A percentile compares a stretch with the other conserved stretches of the same genome.
These are phyloP conservation scores for Cololabis saira DNA, from an alignment of 2,113 vertebrate genomes.

Conservation along the genomic window DNA sequence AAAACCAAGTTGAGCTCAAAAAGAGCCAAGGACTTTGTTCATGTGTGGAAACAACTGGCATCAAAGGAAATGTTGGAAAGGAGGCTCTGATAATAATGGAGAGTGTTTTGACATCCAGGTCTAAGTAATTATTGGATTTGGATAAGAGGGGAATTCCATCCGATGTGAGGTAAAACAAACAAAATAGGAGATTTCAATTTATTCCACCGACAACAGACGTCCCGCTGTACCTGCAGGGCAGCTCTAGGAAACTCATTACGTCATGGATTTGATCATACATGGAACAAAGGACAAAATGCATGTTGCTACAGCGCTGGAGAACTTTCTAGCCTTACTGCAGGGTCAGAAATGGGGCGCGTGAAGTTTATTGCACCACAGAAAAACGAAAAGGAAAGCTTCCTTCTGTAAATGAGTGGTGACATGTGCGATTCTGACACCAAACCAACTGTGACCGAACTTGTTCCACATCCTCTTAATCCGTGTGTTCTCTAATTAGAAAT, in stretches of 20 bases:
- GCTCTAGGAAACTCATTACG: slow-evolving; percentile 59
- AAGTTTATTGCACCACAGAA: slow-evolving; percentile 1
- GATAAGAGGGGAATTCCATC: slow-evolving; percentile 79
- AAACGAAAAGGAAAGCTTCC: background rate
- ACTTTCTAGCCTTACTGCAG: slow-evolving; percentile 27
- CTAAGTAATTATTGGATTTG: slow-evolving; percentile 81
- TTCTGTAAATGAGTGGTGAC: background rate
- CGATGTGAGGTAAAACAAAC: slow-evolving; percentile 67
- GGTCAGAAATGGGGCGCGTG: slow-evolving; percentile 56
- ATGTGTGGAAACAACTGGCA: slow-evolving; percentile 52
- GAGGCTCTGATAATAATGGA: slow-evolving; percentile 62
- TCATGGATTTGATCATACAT: slow-evolving; percentile 66
- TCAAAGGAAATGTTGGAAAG: slow-evolving; percentile 57
- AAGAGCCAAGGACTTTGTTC: slow-evolving; percentile 39
- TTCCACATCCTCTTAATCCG: slow-evolving; percentile 52
- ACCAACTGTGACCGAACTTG: slow-evolving; percentile 57
- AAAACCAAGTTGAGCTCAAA: slow-evolving; percentile 58
- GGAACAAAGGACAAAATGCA: slow-evolving; percentile 67
- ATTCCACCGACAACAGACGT: slow-evolving; percentile 65
- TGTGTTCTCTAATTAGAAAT: slow-evolving; percentile 70
- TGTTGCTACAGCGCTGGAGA: slow-evolving; percentile 50
- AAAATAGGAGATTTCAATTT: slow-evolving; percentile 62
- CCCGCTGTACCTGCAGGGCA: slow-evolving; percentile 39
- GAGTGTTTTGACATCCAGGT: slow-evolving; percentile 79
- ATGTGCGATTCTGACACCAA: slow-evolving; percentile 25